Conservation (phyloP, 2,113 vertebrate species). For the Ammodramus savannarum region DNA sequence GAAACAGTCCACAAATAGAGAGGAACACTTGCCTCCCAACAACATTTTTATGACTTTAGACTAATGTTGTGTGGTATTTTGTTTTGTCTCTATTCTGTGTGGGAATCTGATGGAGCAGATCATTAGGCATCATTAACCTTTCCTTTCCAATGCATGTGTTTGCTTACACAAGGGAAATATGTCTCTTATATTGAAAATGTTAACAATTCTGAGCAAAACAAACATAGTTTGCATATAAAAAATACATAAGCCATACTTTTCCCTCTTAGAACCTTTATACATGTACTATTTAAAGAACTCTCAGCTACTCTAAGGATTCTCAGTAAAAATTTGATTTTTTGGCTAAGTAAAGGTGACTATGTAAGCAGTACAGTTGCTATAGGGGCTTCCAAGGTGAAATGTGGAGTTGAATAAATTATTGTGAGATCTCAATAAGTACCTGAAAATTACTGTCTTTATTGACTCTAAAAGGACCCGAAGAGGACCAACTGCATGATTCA, state of each 20-base stretch:
- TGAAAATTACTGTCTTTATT: background rate
- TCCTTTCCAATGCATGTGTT: background rate
- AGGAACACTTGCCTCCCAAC: background rate
- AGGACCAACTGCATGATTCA: background rate
- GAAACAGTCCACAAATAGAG: background rate
- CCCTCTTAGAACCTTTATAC: background rate
- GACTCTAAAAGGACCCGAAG: background rate
- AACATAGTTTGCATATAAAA: background rate
- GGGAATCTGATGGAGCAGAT: background rate
- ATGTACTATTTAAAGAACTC: background rate
- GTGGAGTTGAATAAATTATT: background rate
- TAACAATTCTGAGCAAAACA: background rate
- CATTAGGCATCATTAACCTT: background rate
- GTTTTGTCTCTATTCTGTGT: background rate
- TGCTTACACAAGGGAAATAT: background rate
- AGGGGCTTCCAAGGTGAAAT: background rate
- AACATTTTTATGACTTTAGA: background rate
- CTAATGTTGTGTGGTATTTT: background rate
- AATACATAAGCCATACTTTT: background rate
- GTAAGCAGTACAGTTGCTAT: background rate
- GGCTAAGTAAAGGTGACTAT: background rate
- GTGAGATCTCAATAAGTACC: background rate
- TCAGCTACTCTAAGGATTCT: background rate
- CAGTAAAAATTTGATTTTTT: background rate
- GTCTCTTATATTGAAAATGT: background rate